Conservation (phyloP, 2,113 vertebrate genomes). For the Gobiocypris rarus region DNA sequence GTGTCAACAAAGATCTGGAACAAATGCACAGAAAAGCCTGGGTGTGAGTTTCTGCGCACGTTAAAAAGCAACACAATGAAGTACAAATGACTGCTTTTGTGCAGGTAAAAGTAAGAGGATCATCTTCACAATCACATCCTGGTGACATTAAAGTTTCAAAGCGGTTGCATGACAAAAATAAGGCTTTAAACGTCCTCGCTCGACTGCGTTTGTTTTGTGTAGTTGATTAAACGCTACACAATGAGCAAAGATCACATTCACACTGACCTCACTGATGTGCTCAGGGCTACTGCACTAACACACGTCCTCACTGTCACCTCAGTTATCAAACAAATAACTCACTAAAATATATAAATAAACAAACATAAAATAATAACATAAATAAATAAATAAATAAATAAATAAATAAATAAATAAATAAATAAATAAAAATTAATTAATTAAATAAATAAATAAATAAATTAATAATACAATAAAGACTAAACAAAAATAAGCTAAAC, state of each 20-base stretch:
- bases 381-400: no score
- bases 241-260: background rate
- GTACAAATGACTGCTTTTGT: background rate
- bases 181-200: background rate
- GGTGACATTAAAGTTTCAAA: background rate
- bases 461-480: no score
- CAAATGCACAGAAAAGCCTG: background rate
- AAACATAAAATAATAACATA: no score
- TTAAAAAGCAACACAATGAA: background rate
- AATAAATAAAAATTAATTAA: no score
- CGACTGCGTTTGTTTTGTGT: background rate
- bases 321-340: no score
- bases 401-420: no score
- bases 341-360: no score
- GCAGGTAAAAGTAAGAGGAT: background rate
- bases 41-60: slow-evolving; percentile 1
- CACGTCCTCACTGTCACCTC: no score
- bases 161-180: background rate
- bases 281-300: no score
- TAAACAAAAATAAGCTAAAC: no score
- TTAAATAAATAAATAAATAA: no score
- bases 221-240: background rate
- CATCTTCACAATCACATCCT: background rate
- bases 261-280: no score
- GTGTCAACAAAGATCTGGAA: background rate